These are phyloP conservation scores for Nemopilema nomurai DNA, from an alignment of 30 jellyfish, hydroid and myxozoan species.

Conservation along the genomic window DNA sequence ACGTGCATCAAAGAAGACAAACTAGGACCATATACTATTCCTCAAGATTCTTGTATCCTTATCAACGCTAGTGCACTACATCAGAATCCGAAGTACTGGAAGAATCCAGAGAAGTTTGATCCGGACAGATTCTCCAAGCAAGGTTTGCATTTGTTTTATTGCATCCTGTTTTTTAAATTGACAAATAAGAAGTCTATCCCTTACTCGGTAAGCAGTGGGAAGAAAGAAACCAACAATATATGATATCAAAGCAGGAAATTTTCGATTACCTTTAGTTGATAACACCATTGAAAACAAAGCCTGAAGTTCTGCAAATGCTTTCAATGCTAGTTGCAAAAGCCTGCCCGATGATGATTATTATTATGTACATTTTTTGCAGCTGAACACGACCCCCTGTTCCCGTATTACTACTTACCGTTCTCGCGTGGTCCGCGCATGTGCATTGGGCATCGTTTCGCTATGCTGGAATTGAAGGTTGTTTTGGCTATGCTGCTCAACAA, in stretches of 20 bases:
- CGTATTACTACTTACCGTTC: slow-evolving; percentile 30
- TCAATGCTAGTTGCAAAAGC: too few relatives aligned
- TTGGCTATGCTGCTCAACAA: slow-evolving; percentile 4
- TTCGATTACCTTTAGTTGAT: too few relatives aligned
- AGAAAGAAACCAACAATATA: background rate
- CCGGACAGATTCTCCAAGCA: slow-evolving; percentile 47
- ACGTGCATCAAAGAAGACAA: background rate
- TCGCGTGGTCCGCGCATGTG: slow-evolving; percentile 55
- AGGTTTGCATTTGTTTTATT: slow-evolving; percentile 17
- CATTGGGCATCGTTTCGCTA: slow-evolving; percentile 33
- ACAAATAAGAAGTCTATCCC: background rate
- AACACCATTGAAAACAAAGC: too few relatives aligned
- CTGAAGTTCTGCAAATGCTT: too few relatives aligned
- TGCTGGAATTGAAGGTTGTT: slow-evolving; percentile 32
- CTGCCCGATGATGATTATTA: background rate
- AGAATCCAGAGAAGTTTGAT: slow-evolving; percentile 27
- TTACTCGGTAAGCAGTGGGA: too few relatives aligned
- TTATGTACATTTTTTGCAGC: background rate
- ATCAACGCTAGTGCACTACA: background rate
- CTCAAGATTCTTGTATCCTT: slow-evolving; percentile 23
- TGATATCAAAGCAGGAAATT: background rate
- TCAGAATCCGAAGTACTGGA: slow-evolving; percentile 35
- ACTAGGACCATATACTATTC: slow-evolving; percentile 32
- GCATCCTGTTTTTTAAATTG: background rate
- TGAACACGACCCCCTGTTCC: slow-evolving; percentile 34